phyloP scores from a whole-genome alignment of 2,888 invertebrate species.

The Dicranocentrus wangi region DNA sequence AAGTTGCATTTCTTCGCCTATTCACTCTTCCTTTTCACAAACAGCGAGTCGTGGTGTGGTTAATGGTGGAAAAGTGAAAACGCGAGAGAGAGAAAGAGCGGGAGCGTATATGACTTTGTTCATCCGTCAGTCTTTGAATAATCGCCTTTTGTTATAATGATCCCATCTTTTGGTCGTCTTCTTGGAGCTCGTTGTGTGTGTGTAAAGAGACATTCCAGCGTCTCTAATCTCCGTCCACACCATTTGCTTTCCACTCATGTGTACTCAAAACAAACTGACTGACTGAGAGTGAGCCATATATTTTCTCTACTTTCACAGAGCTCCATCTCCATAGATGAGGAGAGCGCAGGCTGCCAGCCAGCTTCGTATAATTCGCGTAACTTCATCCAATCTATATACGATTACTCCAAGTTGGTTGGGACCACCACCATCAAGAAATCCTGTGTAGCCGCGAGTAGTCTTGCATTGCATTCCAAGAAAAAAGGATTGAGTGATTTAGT shows the following conservation, averaged over 20 bases:
- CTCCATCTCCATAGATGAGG: too few relatives aligned
- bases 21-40: too few relatives aligned
- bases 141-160: slow-evolving; percentile 56
- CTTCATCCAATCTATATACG: too few relatives aligned
- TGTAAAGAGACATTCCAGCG: slow-evolving; percentile 63
- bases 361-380: too few relatives aligned
- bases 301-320: too few relatives aligned
- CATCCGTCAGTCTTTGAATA: slow-evolving; percentile 48
- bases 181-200: slow-evolving; percentile 1
- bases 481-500: slow-evolving; percentile 11
- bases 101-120: slow-evolving; percentile 28
- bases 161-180: slow-evolving; percentile 41
- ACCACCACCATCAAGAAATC: too few relatives aligned
- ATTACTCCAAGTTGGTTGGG: too few relatives aligned
- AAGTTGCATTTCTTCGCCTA: too few relatives aligned
- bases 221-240: slow-evolving; percentile 72
- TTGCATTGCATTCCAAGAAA: slow-evolving; percentile 8
- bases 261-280: slow-evolving; percentile 68
- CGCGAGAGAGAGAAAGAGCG: neutral
- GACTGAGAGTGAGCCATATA: slow-evolving; percentile 34
- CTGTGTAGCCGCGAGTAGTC: too few relatives aligned
- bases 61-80: slow-evolving; percentile 21
- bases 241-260: slow-evolving; percentile 72
- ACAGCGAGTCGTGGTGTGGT: neutral
- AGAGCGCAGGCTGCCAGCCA: too few relatives aligned